These are phyloP conservation scores for Toxonevra muliebris DNA, from an alignment of 2,888 invertebrate genomes.

Conservation along the genomic window DNA sequence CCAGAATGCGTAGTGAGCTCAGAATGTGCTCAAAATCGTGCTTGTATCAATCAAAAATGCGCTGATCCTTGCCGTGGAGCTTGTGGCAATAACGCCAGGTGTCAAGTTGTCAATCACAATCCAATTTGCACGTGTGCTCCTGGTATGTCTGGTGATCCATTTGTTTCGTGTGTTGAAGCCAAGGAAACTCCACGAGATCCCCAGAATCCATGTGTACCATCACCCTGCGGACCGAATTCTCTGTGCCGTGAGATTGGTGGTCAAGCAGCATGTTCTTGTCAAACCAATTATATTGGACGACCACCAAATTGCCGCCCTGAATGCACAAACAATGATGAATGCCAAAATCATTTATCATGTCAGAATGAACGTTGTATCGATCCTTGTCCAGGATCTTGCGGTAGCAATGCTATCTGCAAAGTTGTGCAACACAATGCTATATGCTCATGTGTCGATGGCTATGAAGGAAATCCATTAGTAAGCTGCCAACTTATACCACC, in stretches of 20 bases:
- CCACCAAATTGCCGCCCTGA: conserved; percentile 89
- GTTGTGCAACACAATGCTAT: conserved; percentile 85
- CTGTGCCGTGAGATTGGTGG: conserved; percentile 82
- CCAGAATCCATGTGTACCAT: conserved; percentile 78
- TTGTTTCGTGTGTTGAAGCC: conserved; percentile 67
- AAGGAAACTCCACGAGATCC: conserved; percentile 62
- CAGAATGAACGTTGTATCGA: conserved; percentile 82
- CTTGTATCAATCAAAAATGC: conserved; percentile 73
- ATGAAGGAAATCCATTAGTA: conserved; percentile 78
- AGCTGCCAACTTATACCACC: conserved; percentile 66
- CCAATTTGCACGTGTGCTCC: conserved; percentile 74
- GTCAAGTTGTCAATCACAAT: conserved; percentile 75
- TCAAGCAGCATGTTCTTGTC: conserved; percentile 86
- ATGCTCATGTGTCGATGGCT: conserved; percentile 84
- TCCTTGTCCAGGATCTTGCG: conserved; percentile 84
- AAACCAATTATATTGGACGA: conserved; percentile 81
- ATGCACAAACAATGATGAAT: conserved; percentile 82
- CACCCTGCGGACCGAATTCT: conserved; percentile 85
- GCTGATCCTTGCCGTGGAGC: conserved; percentile 73
- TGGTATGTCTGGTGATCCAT: conserved; percentile 74
- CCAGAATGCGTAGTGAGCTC: conserved; percentile 75
- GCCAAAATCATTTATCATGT: conserved; percentile 83
- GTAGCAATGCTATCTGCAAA: conserved; percentile 80
- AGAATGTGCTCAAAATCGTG: conserved; percentile 73
- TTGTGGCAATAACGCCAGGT: conserved; percentile 73